Evolutionary conservation across 1,140 invertebrate species (phyloP).

Genomic region (Dysdera silvatica): DNA sequence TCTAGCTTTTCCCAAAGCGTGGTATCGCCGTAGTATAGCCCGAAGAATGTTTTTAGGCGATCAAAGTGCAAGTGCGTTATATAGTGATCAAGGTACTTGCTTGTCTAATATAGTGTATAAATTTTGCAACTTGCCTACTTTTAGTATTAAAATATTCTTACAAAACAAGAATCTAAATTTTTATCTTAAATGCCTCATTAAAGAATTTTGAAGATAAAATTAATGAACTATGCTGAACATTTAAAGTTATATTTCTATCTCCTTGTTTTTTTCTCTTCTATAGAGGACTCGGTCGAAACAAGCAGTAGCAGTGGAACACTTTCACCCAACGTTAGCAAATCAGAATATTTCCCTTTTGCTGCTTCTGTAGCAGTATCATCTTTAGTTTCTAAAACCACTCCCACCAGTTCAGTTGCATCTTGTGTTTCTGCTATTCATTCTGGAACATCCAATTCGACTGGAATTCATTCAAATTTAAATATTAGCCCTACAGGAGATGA

Average conservation of each 20-base stretch:
- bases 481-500: no score
- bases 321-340: slow-evolving; percentile 23
- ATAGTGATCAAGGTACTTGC: slow-evolving; percentile 46
- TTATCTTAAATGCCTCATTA: no score
- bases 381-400: not conserved
- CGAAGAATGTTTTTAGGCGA: slow-evolving; percentile 87
- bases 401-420: not conserved
- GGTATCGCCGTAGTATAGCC: slow-evolving; percentile 90
- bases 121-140: no score
- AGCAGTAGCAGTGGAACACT: slow-evolving; percentile 31
- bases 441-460: no score
- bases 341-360: slow-evolving; percentile 23
- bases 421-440: no score
- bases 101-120: no score
- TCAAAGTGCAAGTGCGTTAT: slow-evolving; percentile 52
- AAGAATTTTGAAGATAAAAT: not conserved
- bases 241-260: not conserved
- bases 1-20: slow-evolving; percentile 93
- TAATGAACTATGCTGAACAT: not conserved
- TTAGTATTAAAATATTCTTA: no score
- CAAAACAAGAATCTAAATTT: no score
- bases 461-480: no score
- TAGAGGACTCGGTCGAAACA: slow-evolving; percentile 31
- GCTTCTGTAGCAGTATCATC: slow-evolving; percentile 18
- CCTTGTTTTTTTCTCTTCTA: not conserved